Percentiles rank a stretch among this genome's conserved stretches.
Conservation (phyloP, 2,797 vertebrate genomes). For the Vireo griseus region DNA sequence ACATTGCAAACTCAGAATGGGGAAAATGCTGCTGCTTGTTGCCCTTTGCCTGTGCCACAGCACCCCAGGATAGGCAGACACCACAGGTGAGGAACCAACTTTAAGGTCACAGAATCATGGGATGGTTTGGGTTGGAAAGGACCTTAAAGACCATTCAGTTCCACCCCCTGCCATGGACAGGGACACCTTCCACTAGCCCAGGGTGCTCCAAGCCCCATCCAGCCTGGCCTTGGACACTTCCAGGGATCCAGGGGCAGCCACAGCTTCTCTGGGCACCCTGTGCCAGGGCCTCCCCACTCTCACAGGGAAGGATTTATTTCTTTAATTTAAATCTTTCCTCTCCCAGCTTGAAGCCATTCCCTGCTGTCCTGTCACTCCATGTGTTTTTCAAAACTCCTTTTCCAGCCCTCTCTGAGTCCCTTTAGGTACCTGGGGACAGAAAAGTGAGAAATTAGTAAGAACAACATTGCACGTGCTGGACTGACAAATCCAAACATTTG, state of each 20-base stretch:
- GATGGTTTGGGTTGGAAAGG: not conserved
- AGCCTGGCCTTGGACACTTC: not conserved
- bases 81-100: not conserved
- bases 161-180: not conserved
- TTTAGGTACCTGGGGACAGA: not conserved
- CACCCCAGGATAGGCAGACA: not conserved
- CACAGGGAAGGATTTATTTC: not conserved
- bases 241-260: not conserved
- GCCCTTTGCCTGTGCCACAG: not conserved
- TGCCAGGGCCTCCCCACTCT: fast-evolving
- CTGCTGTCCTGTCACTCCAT: not conserved
- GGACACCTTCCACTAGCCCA: fast-evolving
- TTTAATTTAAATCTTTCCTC: not conserved
- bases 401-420: not conserved
- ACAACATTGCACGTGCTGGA: not conserved
- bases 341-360: not conserved
- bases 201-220: fast-evolving
- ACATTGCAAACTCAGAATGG: not conserved
- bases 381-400: not conserved
- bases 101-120: not conserved
- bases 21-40: not conserved
- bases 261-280: not conserved
- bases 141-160: fast-evolving
- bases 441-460: not conserved
- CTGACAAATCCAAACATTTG: not conserved